Percentiles rank a stretch among this genome's conserved stretches.
phyloP scores from a whole-genome alignment of 2,797 vertebrate genomes.

The Zonotrichia albicollis region DNA sequence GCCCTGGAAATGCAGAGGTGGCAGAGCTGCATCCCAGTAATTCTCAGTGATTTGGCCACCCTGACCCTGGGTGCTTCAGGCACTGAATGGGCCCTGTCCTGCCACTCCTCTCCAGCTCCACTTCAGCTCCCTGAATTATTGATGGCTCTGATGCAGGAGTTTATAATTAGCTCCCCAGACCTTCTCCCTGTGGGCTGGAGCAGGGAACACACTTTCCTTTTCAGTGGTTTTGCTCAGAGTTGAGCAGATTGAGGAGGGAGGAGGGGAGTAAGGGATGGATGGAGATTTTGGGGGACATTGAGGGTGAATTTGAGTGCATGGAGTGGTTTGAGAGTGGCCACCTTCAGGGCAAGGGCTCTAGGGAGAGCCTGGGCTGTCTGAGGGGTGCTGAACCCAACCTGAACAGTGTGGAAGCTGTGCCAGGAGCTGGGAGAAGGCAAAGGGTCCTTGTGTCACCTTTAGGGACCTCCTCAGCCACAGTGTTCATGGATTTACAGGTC shows the following conservation, averaged over 20 bases:
- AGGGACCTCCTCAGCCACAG: background rate
- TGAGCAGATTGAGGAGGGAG: background rate
- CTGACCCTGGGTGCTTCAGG: background rate
- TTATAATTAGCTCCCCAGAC: slow-evolving; percentile 39
- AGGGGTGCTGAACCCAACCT: background rate
- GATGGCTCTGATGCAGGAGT: background rate
- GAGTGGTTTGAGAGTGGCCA: background rate
- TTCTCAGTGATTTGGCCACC: background rate
- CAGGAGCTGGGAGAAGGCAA: background rate
- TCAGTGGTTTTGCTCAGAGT: background rate
- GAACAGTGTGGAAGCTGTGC: accelerated
- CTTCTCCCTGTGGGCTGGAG: background rate
- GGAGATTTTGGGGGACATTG: background rate
- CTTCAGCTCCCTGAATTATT: slow-evolving; percentile 38
- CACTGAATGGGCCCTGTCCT: background rate
- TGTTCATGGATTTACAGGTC: background rate
- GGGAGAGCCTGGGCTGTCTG: background rate
- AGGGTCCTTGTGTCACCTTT: background rate
- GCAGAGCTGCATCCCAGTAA: accelerated
- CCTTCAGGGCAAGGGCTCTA: background rate
- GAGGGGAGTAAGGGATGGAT: background rate
- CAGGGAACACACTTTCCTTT: background rate
- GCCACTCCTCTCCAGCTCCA: background rate
- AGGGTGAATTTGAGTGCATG: background rate
- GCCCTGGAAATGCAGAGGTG: background rate